These are phyloP conservation scores for Emmelina monodactyla DNA, from an alignment of 2,888 invertebrate species.

Conservation along the genomic window DNA sequence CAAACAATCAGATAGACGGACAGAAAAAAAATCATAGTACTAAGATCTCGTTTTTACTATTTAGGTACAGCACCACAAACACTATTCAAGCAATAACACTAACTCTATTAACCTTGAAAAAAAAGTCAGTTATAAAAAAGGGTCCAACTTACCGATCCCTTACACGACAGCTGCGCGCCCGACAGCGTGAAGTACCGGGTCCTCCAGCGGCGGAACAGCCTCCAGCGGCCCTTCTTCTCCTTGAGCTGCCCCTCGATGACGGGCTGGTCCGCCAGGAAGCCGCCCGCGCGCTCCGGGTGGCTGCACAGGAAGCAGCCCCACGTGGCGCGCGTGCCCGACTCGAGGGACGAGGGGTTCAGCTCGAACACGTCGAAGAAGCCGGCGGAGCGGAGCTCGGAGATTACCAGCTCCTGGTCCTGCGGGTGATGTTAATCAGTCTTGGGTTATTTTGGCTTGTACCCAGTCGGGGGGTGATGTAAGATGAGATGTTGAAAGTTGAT, in stretches of 20 bases:
- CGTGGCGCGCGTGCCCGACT: conserved; percentile 29
- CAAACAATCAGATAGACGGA: no score
- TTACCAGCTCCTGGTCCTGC: conserved; percentile 85
- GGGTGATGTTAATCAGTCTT: no score
- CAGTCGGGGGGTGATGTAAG: no score
- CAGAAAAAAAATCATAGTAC: no score
- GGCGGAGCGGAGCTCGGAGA: conserved; percentile 84
- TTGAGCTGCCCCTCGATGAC: conserved; percentile 91
- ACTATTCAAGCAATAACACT: neutral
- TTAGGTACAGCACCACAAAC: neutral
- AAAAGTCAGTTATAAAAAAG: no score
- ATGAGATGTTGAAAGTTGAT: no score
- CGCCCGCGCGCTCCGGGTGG: conserved; percentile 88
- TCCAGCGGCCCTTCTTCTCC: conserved; percentile 92
- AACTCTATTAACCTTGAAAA: no score
- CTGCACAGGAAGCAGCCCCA: conserved; percentile 96
- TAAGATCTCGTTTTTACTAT: no score
- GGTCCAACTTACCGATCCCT: conserved; percentile 77
- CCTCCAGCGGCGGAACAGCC: conserved; percentile 89
- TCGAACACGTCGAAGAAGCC: conserved; percentile 95
- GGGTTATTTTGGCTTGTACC: no score
- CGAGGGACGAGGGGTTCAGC: conserved; percentile 61
- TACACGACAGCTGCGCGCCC: conserved; percentile 89
- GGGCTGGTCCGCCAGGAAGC: conserved; percentile 81
- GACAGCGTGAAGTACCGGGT: conserved; percentile 94